phyloP scores from a whole-genome alignment of 2,888 invertebrate species.

The Phymatocera aterrima region DNA sequence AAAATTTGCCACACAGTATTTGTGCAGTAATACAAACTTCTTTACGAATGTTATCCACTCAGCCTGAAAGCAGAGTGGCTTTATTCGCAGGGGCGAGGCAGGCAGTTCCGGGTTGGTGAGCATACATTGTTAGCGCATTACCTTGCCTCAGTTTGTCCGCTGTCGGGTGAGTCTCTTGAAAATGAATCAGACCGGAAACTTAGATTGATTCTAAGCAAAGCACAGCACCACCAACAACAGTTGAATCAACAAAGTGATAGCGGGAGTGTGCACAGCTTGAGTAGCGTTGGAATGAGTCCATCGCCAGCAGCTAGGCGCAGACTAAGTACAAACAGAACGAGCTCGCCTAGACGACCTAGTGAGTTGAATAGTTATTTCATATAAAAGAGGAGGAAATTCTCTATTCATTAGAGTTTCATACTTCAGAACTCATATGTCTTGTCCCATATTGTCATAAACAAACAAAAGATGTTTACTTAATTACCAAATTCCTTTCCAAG shows the following conservation, averaged over 20 bases:
- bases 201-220: constrained; percentile 90
- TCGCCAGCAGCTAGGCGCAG: constrained; percentile 76
- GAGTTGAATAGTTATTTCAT: constrained; percentile 59
- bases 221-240: constrained; percentile 93
- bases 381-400: constrained; percentile 22
- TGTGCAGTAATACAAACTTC: neutral
- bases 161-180: constrained; percentile 88
- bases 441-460: no score
- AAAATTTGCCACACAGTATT: neutral
- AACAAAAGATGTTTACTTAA: neutral
- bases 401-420: constrained; percentile 36
- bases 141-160: constrained; percentile 88
- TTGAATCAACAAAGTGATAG: constrained; percentile 81
- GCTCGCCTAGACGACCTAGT: constrained; percentile 75
- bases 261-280: constrained; percentile 64
- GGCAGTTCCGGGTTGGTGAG: constrained; percentile 91
- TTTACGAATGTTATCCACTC: constrained; percentile 53
- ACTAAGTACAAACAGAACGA: constrained; percentile 73
- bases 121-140: constrained; percentile 89
- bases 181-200: constrained; percentile 93
- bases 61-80: constrained; percentile 97
- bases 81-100: constrained; percentile 94
- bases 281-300: constrained; percentile 71
- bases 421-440: neutral
- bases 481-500: constrained; percentile 34